Conservation (phyloP, 53 echinoderm and acorn worm species). For the Paelopatides confundens region DNA sequence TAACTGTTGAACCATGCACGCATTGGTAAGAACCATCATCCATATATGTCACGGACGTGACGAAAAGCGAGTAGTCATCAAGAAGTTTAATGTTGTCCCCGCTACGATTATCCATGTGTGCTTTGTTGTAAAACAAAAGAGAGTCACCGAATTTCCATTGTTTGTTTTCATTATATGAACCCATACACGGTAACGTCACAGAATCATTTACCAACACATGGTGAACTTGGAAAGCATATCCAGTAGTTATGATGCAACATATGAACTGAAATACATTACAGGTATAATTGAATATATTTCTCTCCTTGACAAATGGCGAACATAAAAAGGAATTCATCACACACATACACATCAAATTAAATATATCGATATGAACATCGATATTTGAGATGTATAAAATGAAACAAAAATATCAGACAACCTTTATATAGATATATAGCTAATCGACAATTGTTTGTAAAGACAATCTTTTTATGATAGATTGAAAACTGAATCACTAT, state of each 20-base stretch:
- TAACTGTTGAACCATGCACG: neutral
- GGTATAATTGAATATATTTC: neutral
- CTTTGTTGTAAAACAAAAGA: neutral
- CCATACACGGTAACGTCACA: neutral
- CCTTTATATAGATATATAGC: too few relatives aligned
- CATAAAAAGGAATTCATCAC: too few relatives aligned
- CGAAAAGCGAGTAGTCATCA: neutral
- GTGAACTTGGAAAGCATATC: neutral
- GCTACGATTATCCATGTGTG: neutral
- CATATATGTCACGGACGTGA: neutral
- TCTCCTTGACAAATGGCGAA: neutral
- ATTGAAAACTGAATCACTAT: too few relatives aligned
- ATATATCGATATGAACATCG: too few relatives aligned
- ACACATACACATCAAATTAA: too few relatives aligned
- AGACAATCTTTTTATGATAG: too few relatives aligned
- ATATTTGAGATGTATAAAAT: too few relatives aligned
- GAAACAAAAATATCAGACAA: too few relatives aligned
- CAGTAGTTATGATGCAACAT: neutral
- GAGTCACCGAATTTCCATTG: neutral
- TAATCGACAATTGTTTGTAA: too few relatives aligned
- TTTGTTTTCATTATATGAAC: neutral
- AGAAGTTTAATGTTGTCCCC: neutral
- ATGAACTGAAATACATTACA: neutral
- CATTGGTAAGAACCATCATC: neutral
- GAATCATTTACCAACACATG: neutral